phyloP scores from a whole-genome alignment of 1,140 invertebrate species.

The Leptinotarsa texana region DNA sequence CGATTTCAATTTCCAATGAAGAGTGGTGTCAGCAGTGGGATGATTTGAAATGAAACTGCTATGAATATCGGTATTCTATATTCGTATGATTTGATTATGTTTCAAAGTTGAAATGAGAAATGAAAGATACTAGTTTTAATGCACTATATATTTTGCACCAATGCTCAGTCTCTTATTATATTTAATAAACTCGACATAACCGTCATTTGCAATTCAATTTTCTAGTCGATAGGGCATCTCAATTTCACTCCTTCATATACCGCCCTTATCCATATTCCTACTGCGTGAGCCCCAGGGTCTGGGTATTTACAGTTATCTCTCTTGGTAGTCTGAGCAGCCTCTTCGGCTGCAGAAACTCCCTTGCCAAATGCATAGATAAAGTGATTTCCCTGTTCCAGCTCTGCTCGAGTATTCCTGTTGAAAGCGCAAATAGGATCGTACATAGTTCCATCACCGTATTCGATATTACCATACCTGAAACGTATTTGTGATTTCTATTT shows the following conservation, averaged over 20 bases:
- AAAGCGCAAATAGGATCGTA: constrained; percentile 58
- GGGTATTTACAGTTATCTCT: constrained; percentile 50
- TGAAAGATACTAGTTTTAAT: too few relatives aligned
- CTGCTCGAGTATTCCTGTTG: constrained; percentile 44
- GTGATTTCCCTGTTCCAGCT: constrained; percentile 38
- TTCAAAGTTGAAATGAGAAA: too few relatives aligned
- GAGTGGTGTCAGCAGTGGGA: too few relatives aligned
- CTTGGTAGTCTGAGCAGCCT: constrained; percentile 52
- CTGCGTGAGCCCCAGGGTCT: constrained; percentile 65
- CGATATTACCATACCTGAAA: constrained; percentile 57
- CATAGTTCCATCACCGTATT: constrained; percentile 64
- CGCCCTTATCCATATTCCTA: constrained; percentile 64
- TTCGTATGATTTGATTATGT: too few relatives aligned
- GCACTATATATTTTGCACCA: too few relatives aligned
- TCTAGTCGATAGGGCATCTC: constrained; percentile 23
- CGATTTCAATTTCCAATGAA: too few relatives aligned
- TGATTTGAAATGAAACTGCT: too few relatives aligned
- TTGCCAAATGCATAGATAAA: constrained; percentile 55
- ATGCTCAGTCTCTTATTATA: too few relatives aligned
- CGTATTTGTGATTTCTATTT: neutral
- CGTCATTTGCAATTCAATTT: neutral
- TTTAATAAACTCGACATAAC: too few relatives aligned
- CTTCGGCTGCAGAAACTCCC: constrained; percentile 59
- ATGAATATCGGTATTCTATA: too few relatives aligned
- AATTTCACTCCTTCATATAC: constrained; percentile 58